Base-by-base conservation (phyloP, 2,113 vertebrate genomes). In the Butorides virescens region DNA sequence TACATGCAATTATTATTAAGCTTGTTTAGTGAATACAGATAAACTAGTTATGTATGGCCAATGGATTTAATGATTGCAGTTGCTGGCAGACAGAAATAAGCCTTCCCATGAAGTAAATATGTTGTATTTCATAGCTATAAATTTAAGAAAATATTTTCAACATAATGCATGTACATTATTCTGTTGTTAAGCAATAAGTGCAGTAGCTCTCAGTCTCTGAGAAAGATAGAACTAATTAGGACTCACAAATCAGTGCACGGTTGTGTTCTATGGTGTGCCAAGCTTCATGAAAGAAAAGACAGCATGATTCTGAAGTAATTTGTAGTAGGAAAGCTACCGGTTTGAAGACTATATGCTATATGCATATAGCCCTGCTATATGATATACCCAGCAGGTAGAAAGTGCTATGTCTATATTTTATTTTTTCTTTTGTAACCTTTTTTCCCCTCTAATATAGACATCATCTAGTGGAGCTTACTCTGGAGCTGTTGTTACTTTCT, bases 21-120 rank as follows among this genome's bases (percentile, higher is more conserved):
- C 23, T 72, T 80, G 32, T 83, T 89, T 90, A 93, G 23, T 80
- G 49, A 89, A 71, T 71, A 65, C 27, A 97, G 93, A 87, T 87
- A 79, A 88, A 90, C 39, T 53, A 42, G 44, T 68, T 95, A 11
- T 26, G 56, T 19, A 8, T 46, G 21, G 77, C 34, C 15, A 72
- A n/a, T 85, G 37, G 42, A 88, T 78, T 61, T 83, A 50, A 74
- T 66, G 53, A 39, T 55, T 90, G 26, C 7, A 76, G 25, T 91
- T 61, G 25, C 47, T 61, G 46, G 85, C 42, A 70, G 32, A 84
- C 6, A 84, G 85, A 87, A 92, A 82, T 30, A 94, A 93, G 30
- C 9, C 6, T 65, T 70, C 13, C n/a, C 34, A n/a, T 92, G 74
- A 73, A 93, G 50, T 30, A 90, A 86, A 79, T 95, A 75, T 73